phyloP scores from a whole-genome alignment of 1,140 invertebrate genomes.

The Musca domestica region DNA sequence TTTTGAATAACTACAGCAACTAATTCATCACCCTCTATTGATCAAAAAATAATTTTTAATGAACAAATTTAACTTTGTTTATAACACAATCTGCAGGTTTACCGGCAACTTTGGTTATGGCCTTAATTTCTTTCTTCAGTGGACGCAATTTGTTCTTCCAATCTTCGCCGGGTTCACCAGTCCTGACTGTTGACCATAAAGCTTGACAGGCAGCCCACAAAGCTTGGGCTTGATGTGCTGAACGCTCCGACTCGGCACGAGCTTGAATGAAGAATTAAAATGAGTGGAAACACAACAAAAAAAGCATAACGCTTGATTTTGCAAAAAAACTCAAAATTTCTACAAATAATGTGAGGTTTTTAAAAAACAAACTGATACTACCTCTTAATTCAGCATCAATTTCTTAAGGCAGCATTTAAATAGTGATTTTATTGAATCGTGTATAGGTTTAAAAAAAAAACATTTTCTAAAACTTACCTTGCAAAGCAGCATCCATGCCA shows the following conservation, averaged over 20 bases:
- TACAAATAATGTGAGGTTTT: not conserved
- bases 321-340: not conserved
- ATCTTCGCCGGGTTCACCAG: conserved; percentile 57
- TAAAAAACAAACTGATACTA: conserved; percentile 27
- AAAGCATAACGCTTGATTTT: not conserved
- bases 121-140: conserved; percentile 71
- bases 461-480: conserved; percentile 62
- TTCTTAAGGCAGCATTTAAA: conserved; percentile 42
- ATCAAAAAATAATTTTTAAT: not conserved
- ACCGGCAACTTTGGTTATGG: conserved; percentile 69
- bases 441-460: not conserved
- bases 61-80: too few species aligned
- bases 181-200: conserved; percentile 73
- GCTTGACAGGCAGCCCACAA: conserved; percentile 91
- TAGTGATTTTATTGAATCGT: conserved; percentile 16
- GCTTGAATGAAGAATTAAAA: conserved; percentile 55
- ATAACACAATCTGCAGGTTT: conserved; percentile 38
- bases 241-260: conserved; percentile 75
- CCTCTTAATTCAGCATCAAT: conserved; percentile 52
- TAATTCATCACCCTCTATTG: conserved; percentile 63
- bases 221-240: conserved; percentile 77
- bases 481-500: conserved; percentile 84
- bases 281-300: not conserved
- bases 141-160: conserved; percentile 66
- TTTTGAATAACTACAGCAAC: conserved; percentile 71